These are phyloP conservation scores for Heteractis magnifica DNA, from an alignment of 92 coral and sea anemone genomes.

Conservation along the genomic window DNA sequence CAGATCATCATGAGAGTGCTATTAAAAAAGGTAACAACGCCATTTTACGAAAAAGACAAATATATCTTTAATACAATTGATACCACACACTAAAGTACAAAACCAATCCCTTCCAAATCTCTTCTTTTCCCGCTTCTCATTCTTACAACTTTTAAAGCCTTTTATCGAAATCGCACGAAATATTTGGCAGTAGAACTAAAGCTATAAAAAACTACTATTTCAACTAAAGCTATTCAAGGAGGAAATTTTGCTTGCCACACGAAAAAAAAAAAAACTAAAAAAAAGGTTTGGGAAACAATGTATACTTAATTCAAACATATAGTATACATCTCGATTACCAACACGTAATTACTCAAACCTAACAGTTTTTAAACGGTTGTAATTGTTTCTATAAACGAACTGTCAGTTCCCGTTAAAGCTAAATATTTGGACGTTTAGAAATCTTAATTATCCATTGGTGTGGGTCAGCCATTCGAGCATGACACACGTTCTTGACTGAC, in stretches of 20 bases:
- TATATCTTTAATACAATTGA: too few species aligned
- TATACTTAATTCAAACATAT: not conserved
- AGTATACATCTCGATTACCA: not conserved
- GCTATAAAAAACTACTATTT: too few species aligned
- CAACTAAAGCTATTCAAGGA: not conserved
- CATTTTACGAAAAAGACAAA: too few species aligned
- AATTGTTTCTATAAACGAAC: not conserved
- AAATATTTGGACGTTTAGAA: not conserved
- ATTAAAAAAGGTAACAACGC: too few species aligned
- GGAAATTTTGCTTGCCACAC: not conserved
- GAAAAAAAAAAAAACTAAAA: not conserved
- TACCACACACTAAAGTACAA: too few species aligned
- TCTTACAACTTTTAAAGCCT: too few species aligned
- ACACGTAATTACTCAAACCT: not conserved
- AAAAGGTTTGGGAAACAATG: not conserved
- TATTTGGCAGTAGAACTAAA: too few species aligned
- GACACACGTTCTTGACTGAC: constrained; percentile 30
- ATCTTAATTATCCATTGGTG: not conserved
- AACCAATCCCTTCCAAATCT: too few species aligned
- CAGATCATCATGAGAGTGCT: too few species aligned
- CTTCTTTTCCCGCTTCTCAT: too few species aligned
- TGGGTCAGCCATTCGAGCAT: not conserved
- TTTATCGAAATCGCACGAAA: too few species aligned
- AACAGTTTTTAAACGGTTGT: not conserved
- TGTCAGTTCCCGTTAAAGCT: constrained; percentile 8